phyloP scores from a whole-genome alignment of 2,797 vertebrate genomes.

The Cephalopachus bancanus region DNA sequence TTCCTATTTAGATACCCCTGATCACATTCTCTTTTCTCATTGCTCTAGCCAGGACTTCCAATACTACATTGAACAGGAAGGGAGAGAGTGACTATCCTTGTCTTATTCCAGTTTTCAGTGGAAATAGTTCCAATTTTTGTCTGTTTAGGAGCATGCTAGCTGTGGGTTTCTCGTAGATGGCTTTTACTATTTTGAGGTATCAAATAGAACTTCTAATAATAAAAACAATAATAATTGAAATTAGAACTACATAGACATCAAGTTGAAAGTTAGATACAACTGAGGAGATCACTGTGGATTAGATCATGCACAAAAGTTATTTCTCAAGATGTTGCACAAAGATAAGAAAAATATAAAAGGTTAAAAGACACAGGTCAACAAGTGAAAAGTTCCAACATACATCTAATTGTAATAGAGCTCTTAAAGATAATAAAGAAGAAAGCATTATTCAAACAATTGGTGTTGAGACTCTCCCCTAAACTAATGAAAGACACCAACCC shows the following conservation, averaged over 20 bases:
- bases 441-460: background rate
- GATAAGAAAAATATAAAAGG: background rate
- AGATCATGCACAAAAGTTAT: background rate
- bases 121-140: too few relatives aligned
- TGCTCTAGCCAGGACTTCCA: too few relatives aligned
- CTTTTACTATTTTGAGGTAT: background rate
- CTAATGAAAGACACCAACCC: background rate
- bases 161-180: too few relatives aligned
- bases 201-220: slow-evolving; percentile 10
- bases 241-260: background rate
- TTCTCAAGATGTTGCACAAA: background rate
- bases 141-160: too few relatives aligned
- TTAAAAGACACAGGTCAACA: background rate
- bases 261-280: background rate
- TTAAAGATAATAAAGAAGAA: slow-evolving; percentile 34
- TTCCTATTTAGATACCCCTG: too few relatives aligned
- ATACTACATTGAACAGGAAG: too few relatives aligned
- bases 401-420: background rate
- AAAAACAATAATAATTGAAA: slow-evolving; percentile 53
- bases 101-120: too few relatives aligned
- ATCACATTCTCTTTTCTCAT: too few relatives aligned
- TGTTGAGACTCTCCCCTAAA: background rate
- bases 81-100: too few relatives aligned
- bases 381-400: background rate
- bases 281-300: background rate